Evolutionary conservation across 2,797 vertebrate species (phyloP).

Genomic region (Tenualosa thibaudeaui): DNA sequence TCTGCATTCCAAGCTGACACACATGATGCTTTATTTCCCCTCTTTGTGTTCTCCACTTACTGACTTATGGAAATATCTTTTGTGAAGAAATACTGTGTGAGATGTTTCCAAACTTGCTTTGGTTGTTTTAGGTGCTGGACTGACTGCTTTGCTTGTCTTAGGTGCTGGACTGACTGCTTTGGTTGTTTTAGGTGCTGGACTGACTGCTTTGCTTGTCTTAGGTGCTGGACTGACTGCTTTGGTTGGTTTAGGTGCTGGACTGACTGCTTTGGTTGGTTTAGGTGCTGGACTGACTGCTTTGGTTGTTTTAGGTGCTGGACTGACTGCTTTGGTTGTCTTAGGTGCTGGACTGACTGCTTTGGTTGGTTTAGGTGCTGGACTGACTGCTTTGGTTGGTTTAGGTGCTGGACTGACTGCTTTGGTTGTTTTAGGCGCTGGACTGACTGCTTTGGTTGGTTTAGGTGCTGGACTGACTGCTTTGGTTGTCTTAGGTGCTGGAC

Average conservation of each 20-base stretch:
- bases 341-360: constrained; percentile 78
- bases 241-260: constrained; percentile 73
- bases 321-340: constrained; percentile 68
- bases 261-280: no score
- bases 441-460: no score
- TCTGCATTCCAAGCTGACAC: no score
- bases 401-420: no score
- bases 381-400: no score
- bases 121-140: constrained; percentile 73
- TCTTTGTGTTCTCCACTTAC: no score
- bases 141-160: no score
- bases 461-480: no score
- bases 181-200: constrained; percentile 73
- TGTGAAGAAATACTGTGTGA: not conserved
- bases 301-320: constrained; percentile 73
- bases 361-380: constrained; percentile 73
- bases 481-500: constrained; percentile 73
- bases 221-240: constrained; percentile 78
- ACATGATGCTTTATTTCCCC: no score
- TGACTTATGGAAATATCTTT: no score
- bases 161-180: no score
- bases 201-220: constrained; percentile 68
- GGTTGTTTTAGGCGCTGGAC: constrained; percentile 73
- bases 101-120: not conserved
- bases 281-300: no score